Base-by-base conservation (phyloP, 2,113 vertebrate genomes). In the Crotophaga sulcirostris region DNA sequence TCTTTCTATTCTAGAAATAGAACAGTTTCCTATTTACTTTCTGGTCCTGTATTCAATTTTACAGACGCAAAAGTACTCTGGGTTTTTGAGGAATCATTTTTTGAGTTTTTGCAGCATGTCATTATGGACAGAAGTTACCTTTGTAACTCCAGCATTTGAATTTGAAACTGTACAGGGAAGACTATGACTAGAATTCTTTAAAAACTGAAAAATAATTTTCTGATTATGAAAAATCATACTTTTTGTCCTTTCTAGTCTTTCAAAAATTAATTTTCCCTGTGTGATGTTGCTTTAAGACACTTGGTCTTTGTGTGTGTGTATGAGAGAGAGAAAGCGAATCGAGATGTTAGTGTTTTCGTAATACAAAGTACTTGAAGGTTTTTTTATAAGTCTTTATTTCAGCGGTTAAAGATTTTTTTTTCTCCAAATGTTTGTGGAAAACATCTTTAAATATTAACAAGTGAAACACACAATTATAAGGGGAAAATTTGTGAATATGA, bases 401-500 rank as follows among this genome's bases (percentile, higher is more conserved):
- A 96, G 87, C 88, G 49, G 51, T 69, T 95, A 70, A 89, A 80
- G 24, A 5, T 67, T 91, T 94, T 69, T 86, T 96, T 89, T 90
- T 47, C 21, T 95, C 36, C 69, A 87, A 88, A 83, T 83, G 74
- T 78, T 89, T 95, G 88, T 91, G 74, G 87, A 70, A 74, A 97
- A 94, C 47, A 56, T 86, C 76, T 96, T 97, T 96, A 97, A 97
- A 95, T 96, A 96, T 96, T 97, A 97, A 97, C 44, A 82, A 90
- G 78, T 92, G 74, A 91, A 97, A 91, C 26, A 52, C 12, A 59
- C 9, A 68, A 70, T 49, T 87, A 83, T 84, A 82, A 60, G 63
- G 55, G 84, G 86, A 67, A 95, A 87, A 91, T 74, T 68, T 60
- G 31, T 47, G 68, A 96, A 76, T 72, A 44, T 82, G 81, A 95